Conservation (phyloP, 1,140 invertebrate species). For the Arctopsyche grandis region DNA sequence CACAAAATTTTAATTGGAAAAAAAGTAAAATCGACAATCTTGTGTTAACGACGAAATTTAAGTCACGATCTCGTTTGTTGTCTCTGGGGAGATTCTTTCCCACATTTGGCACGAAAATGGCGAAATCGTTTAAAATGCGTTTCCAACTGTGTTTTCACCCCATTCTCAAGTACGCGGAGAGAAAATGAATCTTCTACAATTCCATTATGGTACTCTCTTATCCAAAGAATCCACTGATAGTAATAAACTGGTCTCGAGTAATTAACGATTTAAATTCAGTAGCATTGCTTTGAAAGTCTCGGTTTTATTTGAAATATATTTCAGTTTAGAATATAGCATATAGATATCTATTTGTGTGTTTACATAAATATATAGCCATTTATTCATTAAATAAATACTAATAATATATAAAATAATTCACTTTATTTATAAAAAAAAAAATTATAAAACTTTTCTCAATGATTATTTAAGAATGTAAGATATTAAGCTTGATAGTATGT, state of each 20-base stretch:
- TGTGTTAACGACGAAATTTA: background rate
- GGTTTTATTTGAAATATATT: background rate
- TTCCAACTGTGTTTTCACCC: background rate
- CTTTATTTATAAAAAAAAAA: too few relatives aligned
- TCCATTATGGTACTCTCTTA: background rate
- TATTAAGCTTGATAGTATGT: too few relatives aligned
- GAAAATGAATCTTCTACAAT: background rate
- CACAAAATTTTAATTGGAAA: background rate
- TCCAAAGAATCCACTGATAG: background rate
- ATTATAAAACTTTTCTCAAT: too few relatives aligned
- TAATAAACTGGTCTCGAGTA: conserved; percentile 11
- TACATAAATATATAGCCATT: background rate
- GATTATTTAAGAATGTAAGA: too few relatives aligned
- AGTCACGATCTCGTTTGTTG: background rate
- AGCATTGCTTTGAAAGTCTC: background rate
- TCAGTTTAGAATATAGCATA: background rate
- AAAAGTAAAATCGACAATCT: background rate
- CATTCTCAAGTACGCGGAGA: background rate
- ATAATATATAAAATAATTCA: too few relatives aligned
- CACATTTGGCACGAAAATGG: background rate
- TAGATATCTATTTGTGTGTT: background rate
- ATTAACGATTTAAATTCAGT: background rate
- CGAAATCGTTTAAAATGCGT: conserved; percentile 22
- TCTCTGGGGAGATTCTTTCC: background rate
- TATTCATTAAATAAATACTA: too few relatives aligned